These are phyloP conservation scores for Sarcoramphus papa DNA, from an alignment of 2,797 vertebrate species.

Conservation along the genomic window DNA sequence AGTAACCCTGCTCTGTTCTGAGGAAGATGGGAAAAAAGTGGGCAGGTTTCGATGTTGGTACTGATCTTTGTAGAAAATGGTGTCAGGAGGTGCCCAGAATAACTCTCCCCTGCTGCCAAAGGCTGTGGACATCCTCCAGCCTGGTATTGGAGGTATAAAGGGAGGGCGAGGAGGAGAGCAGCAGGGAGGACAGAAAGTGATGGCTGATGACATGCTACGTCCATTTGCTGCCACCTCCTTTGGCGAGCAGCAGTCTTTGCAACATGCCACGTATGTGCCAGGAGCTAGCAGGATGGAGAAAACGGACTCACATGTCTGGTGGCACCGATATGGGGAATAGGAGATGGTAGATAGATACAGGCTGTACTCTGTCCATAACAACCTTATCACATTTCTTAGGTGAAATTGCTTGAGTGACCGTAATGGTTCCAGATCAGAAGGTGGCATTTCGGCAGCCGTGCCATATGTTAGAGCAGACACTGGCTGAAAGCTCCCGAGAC, in stretches of 20 bases:
- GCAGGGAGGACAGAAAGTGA: not conserved
- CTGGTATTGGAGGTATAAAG: not conserved
- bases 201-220: rapidly evolving
- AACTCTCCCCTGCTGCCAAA: not conserved
- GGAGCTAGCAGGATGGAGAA: not conserved
- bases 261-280: rapidly evolving
- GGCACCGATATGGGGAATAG: rapidly evolving
- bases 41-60: not conserved
- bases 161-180: not conserved
- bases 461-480: not conserved
- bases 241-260: not conserved
- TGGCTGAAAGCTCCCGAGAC: not conserved
- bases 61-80: not conserved
- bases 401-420: not conserved
- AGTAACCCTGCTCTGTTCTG: not conserved
- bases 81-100: not conserved
- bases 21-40: not conserved
- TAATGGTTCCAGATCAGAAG: not conserved
- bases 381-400: not conserved
- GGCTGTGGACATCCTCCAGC: not conserved
- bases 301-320: not conserved
- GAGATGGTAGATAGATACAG: not conserved
- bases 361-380: not conserved
- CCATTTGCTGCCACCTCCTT: not conserved
- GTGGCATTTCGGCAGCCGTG: not conserved